A percentile compares a stretch with the other conserved stretches of the same genome.
phyloP scores from a whole-genome alignment of 2,113 vertebrate genomes.

The Calidris pygmaea region DNA sequence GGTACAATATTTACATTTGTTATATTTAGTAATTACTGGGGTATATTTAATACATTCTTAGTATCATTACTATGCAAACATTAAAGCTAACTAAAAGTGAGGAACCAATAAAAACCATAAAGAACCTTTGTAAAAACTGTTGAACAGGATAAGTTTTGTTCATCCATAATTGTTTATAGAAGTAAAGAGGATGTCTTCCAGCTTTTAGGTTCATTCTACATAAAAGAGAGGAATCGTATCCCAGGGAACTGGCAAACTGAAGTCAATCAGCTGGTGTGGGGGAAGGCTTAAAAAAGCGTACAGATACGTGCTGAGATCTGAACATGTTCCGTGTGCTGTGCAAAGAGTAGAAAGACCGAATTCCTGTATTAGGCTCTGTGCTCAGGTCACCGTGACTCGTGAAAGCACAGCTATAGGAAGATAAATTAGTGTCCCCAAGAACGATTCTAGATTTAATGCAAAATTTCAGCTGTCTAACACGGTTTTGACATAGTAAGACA shows the following conservation, averaged over 20 bases:
- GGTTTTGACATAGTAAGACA: background rate
- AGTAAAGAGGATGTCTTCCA: background rate
- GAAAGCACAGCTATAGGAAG: background rate
- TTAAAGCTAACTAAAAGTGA: background rate
- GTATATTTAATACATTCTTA: background rate
- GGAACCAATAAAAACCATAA: background rate
- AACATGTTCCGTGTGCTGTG: background rate
- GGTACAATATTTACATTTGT: background rate
- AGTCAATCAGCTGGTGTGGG: background rate
- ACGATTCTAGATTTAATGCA: background rate
- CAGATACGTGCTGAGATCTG: background rate
- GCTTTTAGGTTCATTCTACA: background rate
- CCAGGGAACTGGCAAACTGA: slow-evolving; percentile 2
- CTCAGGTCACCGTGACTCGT: background rate
- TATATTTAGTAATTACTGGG: background rate
- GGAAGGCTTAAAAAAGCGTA: background rate
- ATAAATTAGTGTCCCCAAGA: background rate
- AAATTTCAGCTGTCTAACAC: background rate
- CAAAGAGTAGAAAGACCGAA: background rate
- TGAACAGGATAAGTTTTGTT: background rate
- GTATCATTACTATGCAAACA: background rate
- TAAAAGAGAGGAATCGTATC: slow-evolving; percentile 1
- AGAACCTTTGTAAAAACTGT: background rate
- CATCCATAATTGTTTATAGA: background rate
- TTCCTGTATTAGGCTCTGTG: background rate